Base-by-base conservation (phyloP, 2,888 invertebrate genomes). In the Acrobeloides nanus region DNA sequence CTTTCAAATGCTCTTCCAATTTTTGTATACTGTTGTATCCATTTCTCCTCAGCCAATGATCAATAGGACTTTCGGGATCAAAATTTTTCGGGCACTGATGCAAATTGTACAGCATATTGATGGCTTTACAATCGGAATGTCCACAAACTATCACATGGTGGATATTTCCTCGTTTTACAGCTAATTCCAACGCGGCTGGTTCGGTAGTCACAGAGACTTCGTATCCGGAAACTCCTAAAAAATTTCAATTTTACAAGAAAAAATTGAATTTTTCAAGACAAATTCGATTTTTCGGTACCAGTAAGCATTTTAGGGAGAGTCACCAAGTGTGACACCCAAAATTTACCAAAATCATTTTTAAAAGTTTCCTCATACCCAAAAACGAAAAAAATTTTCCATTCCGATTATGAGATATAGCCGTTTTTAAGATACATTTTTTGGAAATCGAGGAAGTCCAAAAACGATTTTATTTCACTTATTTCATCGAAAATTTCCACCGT, bases 111-210 rank as follows among this genome's bases (percentile, higher is more conserved):
- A 93, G 78, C 47, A 89, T 80, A 80, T 90, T 89, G 84, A 93
- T 92, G 3, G 93, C 93, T 81, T 81, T 64, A 18, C 95, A 95
- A 74, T 95, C 93, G 53, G 92, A 90, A 74, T 95, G 93, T 0
- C 95, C 95, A 74, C 92, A 92, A 3, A 95, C 89, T 8, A 93
- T 68, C 18, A 95, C 84, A 73, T 93, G 89, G 51, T 85, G 81
- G 57, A 93, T 88, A 66, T 87, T 83, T 73, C 90, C 89, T 32
- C 88, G 81, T 18, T 90, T 83, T 75, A 92, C 92, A 21, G 89
- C 90, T 44, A 95, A 80, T 77, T 95, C 93, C 61, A 95, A 77
- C 4, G 90, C 93, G 5, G 90, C 93, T 7, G 92, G 89, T 77
- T 95, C 93, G 63, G 89, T 89, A 66, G 89, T 87, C 4, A 86